These are phyloP conservation scores for Pseudochirops cupreus DNA, from an alignment of 2,797 vertebrate genomes.

Conservation along the genomic window DNA sequence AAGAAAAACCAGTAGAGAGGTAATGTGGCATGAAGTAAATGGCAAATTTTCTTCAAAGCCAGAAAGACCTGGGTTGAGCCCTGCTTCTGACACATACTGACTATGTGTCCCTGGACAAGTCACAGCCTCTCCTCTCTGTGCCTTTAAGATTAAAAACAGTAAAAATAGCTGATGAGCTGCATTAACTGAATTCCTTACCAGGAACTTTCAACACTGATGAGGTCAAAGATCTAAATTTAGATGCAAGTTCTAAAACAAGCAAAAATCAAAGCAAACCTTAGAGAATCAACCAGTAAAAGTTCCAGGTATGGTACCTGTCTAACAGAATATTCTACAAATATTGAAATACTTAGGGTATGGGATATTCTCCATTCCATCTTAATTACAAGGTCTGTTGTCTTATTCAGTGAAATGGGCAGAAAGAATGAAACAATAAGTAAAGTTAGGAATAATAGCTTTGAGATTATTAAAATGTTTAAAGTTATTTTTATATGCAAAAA, in stretches of 20 bases:
- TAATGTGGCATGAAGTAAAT: not conserved
- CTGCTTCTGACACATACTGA: not conserved
- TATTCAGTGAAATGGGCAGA: not conserved
- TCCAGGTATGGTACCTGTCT: not conserved
- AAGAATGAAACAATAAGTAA: slow-evolving; percentile 2
- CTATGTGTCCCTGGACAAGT: not conserved
- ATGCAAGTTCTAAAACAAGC: not conserved
- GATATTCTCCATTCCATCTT: not conserved
- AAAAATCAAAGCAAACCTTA: not conserved
- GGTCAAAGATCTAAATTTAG: not conserved
- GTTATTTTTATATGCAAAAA: slow-evolving; percentile 36
- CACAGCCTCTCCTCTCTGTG: not conserved
- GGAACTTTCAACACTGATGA: not conserved
- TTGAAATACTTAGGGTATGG: not conserved
- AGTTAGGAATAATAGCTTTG: slow-evolving; percentile 29
- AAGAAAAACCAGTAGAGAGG: not conserved
- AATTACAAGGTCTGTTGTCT: not conserved
- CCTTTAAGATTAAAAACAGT: not conserved
- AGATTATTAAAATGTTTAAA: slow-evolving; percentile 30
- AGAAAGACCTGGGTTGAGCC: not conserved
- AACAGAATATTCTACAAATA: not conserved
- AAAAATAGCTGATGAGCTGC: not conserved
- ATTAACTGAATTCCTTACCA: not conserved
- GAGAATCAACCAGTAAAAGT: not conserved
- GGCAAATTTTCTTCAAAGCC: not conserved